Evolutionary conservation across 2,888 invertebrate genomes (phyloP).

Genomic region (Noctua fimbriata): DNA sequence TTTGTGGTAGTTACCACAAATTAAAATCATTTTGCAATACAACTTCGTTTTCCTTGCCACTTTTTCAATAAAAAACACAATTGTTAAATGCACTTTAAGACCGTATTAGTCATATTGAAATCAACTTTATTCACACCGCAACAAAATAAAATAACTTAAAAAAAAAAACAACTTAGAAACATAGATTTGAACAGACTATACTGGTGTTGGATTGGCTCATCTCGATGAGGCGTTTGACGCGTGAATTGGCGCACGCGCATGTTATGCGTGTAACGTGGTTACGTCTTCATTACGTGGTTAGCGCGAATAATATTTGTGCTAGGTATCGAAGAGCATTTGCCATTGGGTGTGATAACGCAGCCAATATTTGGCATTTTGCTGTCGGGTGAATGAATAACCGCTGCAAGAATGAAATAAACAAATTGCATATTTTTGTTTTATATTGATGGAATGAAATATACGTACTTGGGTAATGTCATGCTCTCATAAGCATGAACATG

Average conservation of each 20-base stretch:
- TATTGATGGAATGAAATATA: neutral
- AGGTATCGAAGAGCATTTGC: conserved; percentile 4
- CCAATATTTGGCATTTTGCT: neutral
- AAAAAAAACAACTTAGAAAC: neutral
- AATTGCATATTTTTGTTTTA: neutral
- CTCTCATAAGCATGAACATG: neutral
- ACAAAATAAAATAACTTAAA: neutral
- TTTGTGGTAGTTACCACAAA: too few relatives aligned
- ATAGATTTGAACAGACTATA: neutral
- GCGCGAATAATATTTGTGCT: conserved; percentile 35
- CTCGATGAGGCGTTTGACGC: conserved; percentile 22
- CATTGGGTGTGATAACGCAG: neutral
- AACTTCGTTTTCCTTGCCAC: neutral
- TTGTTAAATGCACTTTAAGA: neutral
- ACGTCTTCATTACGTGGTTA: conserved; percentile 44
- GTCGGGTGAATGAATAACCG: conserved; percentile 11
- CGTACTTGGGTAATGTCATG: neutral
- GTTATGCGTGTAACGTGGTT: conserved; percentile 9
- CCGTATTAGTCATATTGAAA: neutral
- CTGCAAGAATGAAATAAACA: neutral
- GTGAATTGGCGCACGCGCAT: conserved; percentile 44
- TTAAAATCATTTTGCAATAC: neutral
- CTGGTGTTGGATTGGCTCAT: conserved; percentile 16
- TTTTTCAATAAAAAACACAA: neutral
- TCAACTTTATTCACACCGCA: neutral